Evolutionary conservation across 2,113 vertebrate genomes (phyloP).

Genomic region (Hypocryptadius cinnamomeus): DNA sequence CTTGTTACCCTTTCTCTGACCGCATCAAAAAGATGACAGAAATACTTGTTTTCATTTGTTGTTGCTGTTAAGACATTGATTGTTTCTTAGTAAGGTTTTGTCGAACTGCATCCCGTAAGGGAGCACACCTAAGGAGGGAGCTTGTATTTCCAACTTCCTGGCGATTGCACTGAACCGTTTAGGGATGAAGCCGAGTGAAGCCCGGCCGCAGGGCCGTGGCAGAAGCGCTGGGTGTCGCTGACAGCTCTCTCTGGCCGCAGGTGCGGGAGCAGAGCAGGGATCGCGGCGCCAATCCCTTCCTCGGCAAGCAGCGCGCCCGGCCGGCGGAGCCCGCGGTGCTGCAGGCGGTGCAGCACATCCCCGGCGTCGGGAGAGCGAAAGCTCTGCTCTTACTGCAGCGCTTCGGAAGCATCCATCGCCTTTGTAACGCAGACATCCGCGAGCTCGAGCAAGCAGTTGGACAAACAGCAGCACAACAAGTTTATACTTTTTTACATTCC

Average conservation of each 20-base stretch:
- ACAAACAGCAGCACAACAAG: conserved; percentile 67
- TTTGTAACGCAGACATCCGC: conserved; percentile 64
- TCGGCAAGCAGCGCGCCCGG: conserved; percentile 23
- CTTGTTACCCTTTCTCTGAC: not conserved
- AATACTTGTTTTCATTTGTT: not conserved
- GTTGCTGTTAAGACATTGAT: not conserved
- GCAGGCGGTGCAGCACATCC: conserved; percentile 76
- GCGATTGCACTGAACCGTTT: fast-evolving
- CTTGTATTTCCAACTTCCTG: not conserved
- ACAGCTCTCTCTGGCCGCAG: conserved; percentile 51
- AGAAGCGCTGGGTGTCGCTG: not conserved
- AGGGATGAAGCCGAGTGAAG: too few relatives aligned
- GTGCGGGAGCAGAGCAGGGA: conserved; percentile 78
- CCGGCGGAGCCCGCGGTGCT: conserved; percentile 71
- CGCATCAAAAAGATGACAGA: not conserved
- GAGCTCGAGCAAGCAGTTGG: conserved; percentile 81
- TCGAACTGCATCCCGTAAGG: not conserved
- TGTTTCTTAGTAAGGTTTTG: not conserved
- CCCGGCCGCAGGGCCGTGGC: not conserved
- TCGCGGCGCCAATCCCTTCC: conserved; percentile 73
- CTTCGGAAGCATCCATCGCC: conserved; percentile 77
- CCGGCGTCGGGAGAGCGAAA: conserved; percentile 84
- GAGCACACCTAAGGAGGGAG: not conserved
- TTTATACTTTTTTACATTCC: conserved; percentile 68
- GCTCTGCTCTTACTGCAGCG: conserved; percentile 77